Conservation (phyloP, 2,113 vertebrate species). For the Oplegnathus fasciatus region DNA sequence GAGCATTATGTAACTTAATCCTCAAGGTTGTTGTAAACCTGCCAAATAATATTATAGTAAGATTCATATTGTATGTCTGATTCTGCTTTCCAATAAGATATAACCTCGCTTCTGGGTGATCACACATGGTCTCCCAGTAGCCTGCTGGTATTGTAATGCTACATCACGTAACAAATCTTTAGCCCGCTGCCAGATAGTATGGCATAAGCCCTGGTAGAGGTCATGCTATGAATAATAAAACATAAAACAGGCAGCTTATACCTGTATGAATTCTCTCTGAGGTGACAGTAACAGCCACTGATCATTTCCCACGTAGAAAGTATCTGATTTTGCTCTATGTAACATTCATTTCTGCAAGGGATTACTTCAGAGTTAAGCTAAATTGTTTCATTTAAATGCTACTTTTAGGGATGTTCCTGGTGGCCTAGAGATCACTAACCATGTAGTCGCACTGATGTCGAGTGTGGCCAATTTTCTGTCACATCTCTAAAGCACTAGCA, state of each 20-base stretch:
- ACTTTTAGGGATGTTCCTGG: background rate
- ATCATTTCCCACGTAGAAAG: background rate
- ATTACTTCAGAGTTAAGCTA: background rate
- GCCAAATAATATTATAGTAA: slow-evolving; percentile 33
- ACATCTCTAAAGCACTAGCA: too few species aligned
- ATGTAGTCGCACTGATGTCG: background rate
- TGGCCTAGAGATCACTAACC: too few species aligned
- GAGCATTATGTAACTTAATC: slow-evolving; percentile 48
- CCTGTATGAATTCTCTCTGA: background rate
- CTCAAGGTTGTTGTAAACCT: slow-evolving; percentile 55
- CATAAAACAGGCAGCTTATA: slow-evolving; percentile 11
- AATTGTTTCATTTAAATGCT: background rate
- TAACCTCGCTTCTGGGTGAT: slow-evolving; percentile 24
- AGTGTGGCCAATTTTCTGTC: background rate
- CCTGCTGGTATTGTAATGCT: slow-evolving; percentile 10
- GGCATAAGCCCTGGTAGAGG: background rate
- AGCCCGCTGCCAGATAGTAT: slow-evolving; percentile 23
- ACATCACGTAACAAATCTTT: slow-evolving; percentile 3
- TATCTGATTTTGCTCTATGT: background rate
- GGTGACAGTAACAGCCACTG: background rate
- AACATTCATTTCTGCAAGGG: background rate
- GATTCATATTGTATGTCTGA: slow-evolving; percentile 7
- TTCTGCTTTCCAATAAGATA: slow-evolving; percentile 5
- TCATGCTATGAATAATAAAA: slow-evolving; percentile 37
- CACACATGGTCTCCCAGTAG: slow-evolving; percentile 2